phyloP scores from a whole-genome alignment of 1,140 invertebrate genomes.

The Dolichoris vasculosae region DNA sequence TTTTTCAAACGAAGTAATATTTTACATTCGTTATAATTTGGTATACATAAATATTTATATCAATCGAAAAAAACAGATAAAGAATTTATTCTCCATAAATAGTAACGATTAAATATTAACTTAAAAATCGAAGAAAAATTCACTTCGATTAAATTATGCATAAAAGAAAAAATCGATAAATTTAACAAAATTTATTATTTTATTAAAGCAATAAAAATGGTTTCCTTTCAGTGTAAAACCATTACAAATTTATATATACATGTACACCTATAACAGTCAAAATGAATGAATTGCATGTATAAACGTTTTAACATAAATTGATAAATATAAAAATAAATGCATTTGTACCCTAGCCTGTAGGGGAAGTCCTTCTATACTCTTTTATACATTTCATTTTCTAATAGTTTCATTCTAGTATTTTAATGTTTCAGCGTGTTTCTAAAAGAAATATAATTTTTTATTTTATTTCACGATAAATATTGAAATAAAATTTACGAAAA shows the following conservation, averaged over 20 bases:
- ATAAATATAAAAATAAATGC: conserved; percentile 9
- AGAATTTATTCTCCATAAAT: no score
- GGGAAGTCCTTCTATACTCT: conserved; percentile 33
- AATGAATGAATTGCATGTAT: not conserved
- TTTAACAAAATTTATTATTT: not conserved
- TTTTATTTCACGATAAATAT: conserved; percentile 6
- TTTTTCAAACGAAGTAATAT: no score
- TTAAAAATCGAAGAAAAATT: no score
- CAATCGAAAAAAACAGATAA: no score
- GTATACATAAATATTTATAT: no score
- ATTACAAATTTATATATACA: not conserved
- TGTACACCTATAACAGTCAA: not conserved
- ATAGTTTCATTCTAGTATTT: not conserved
- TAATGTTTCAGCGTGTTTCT: conserved; percentile 37
- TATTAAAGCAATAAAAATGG: not conserved
- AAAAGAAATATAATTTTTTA: conserved; percentile 28
- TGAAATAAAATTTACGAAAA: conserved; percentile 3
- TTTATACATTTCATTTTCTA: not conserved
- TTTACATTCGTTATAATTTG: no score
- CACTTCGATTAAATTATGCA: no score
- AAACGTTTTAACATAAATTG: conserved; percentile 17
- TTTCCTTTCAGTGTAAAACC: not conserved
- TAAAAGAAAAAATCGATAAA: no score
- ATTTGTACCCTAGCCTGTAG: conserved; percentile 42
- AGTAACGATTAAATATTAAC: no score